Base-by-base conservation (phyloP, 2,113 vertebrate genomes). In the Oryzias woworae region DNA sequence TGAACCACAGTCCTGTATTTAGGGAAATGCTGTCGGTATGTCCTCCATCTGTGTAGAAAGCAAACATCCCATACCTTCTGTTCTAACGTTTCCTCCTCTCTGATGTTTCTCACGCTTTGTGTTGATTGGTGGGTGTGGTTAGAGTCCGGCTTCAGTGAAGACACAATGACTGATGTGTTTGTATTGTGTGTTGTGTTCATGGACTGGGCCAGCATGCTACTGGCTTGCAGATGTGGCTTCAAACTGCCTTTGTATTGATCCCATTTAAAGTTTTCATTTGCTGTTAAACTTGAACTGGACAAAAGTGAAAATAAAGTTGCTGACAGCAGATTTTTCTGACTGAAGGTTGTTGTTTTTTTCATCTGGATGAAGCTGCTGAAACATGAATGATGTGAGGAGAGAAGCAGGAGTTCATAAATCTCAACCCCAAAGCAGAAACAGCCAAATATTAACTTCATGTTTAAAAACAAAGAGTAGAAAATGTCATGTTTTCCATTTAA, bases 331-430 rank as follows among this genome's bases (percentile, higher is more conserved):
- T 36, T 36, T 12, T 36, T 36, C 36, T 36, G 31, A 7, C 31
- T 31, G 31, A 31, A 31, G 6, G 7, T 2, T 8, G 1, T 65
- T 66, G 69, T 75, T 69, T 73, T 78, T 66, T 78, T 57, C 57
- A 23, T 54, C 18, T 76, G 72, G 7, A 66, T 73, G 66, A 65
- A 65, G 70, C 58, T 77, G 75, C 54, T 73, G 81, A 81, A 61
- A 81, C 73, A 67, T 26, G 78, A 74, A 70, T 57, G 84, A 79
- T 0, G 70, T 83, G 70, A 64, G 58, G 62, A 68, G 80, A 55
- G 73, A 69, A 70, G 66, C 68, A 72, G 42, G 64, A 86, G 20
- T 20, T 20, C 20, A 20, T 20, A 1, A 20, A 20, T 20, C 20
- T 20, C 1, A 1, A 66, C 78, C 69, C 28, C 74, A 87, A 84